Evolutionary conservation across 2,797 vertebrate species (phyloP).

Genomic region (Alectoris magna): DNA sequence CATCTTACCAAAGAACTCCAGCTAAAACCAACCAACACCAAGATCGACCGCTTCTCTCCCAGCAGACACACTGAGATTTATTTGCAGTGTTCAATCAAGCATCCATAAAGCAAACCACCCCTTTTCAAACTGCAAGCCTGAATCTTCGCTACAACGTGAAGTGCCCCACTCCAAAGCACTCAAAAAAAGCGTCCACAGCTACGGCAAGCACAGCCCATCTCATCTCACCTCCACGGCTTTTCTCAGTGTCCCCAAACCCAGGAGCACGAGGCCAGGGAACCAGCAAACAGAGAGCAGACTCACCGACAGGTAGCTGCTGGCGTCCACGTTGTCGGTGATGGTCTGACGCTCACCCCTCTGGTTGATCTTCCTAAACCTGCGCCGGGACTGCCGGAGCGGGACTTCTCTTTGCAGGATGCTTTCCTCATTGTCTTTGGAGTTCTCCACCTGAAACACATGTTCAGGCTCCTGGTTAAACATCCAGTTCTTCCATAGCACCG

Average conservation of each 20-base stretch:
- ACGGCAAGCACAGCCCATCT: fast-evolving
- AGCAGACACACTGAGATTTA: not conserved
- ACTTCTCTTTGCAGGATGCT: conserved; percentile 87
- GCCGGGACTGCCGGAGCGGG: conserved; percentile 86
- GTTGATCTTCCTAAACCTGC: conserved; percentile 90
- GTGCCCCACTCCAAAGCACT: not conserved
- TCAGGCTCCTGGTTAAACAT: conserved; percentile 89
- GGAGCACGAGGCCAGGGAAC: fast-evolving
- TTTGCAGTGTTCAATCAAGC: not conserved
- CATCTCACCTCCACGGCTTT: not conserved
- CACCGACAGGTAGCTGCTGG: conserved; percentile 83
- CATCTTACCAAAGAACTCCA: not conserved
- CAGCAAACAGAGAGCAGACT: conserved; percentile 55
- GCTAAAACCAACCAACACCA: not conserved
- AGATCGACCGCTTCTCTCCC: not conserved
- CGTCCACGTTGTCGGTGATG: conserved; percentile 88
- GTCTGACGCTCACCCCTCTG: conserved; percentile 89
- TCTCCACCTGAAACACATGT: conserved; percentile 94
- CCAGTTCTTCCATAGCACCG: conserved; percentile 89
- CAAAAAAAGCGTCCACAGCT: fast-evolving
- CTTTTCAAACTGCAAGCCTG: not conserved
- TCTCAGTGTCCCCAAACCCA: not conserved
- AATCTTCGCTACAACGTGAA: not conserved
- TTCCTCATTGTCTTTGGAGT: conserved; percentile 89
- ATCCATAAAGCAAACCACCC: not conserved